Evolutionary conservation across 1,140 invertebrate species (phyloP), one percentile per base, ranked within the genome.

Genomic region (Drosophila biarmipes): DNA sequence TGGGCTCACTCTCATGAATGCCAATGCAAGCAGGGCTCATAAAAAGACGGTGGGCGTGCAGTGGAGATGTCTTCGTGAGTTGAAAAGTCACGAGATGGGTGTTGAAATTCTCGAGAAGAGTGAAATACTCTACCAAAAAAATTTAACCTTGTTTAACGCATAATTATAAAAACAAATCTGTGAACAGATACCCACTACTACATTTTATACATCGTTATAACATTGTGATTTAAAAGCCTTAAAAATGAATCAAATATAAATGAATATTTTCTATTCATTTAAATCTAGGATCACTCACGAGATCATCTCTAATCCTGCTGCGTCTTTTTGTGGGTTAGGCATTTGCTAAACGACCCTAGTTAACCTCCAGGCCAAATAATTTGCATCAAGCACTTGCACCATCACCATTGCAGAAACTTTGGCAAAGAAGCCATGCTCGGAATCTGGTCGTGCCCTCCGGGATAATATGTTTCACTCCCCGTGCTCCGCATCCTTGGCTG

Each of bases 261-360:
- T 24, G 1, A n/a, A n/a, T n/a, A 24, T 24, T 24, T 24, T 24
- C 5, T 24, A 3, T 24, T 24, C 0, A 24, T 3, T 24, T 24
- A 24, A 24, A 3, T 24, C 3, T 24, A 24, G 5, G 24, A 24
- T 5, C 0, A 10, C 0, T 43, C 63, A 69, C 40, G 64, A n/a
- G 19, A 0, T 19, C 67, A 69, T n/a, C 51, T 34, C 67, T 19
- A 27, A 4, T 15, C 0, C 11, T 27, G 12, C 14, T 59, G 73
- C 67, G 48, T 48, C 42, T 62, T 19, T 61, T 59, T 69, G 71
- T 76, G 72, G 38, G 56, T 63, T 87, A 89, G 84, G 84, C 84
- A 87, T 87, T 89, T 89, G 85, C 84, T 89, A 87, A 87, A 87
- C 84, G 84, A 87, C 84, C 84, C 84, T 87, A 87, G 84, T 87